phyloP scores from a whole-genome alignment of 1,140 invertebrate genomes.

The Cylas formicarius region DNA sequence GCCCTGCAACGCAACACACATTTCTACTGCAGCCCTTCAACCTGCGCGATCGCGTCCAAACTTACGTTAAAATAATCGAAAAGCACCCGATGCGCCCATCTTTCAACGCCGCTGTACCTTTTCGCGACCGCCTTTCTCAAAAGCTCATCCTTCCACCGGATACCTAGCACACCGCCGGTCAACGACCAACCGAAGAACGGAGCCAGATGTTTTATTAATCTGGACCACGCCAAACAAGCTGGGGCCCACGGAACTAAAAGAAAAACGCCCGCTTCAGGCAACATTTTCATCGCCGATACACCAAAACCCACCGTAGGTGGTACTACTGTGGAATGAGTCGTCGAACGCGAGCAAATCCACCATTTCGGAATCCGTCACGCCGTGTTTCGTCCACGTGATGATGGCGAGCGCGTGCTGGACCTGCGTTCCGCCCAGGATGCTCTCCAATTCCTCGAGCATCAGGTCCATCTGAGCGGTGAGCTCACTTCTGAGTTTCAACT shows the following conservation, averaged over 20 bases:
- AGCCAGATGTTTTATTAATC: conserved; percentile 54
- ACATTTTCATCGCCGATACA: not conserved
- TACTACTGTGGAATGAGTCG: conserved; percentile 58
- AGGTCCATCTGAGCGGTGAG: conserved; percentile 52
- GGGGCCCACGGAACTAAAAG: conserved; percentile 54
- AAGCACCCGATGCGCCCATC: conserved; percentile 47
- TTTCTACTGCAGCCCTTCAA: too few species aligned
- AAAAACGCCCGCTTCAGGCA: not conserved
- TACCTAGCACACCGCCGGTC: conserved; percentile 51
- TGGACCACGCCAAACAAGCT: conserved; percentile 60
- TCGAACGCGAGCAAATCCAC: conserved; percentile 65
- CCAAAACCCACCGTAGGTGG: conserved; percentile 50
- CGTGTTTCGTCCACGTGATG: conserved; percentile 59
- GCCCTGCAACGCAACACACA: too few species aligned
- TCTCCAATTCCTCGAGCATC: conserved; percentile 59
- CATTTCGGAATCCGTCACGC: conserved; percentile 67
- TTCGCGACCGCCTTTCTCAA: conserved; percentile 33
- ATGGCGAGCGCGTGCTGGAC: conserved; percentile 55
- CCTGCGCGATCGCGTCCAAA: too few species aligned
- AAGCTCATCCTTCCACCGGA: conserved; percentile 56
- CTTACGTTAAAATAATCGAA: conserved; percentile 50
- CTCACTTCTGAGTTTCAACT: conserved; percentile 46
- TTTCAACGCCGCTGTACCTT: conserved; percentile 39
- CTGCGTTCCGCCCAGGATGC: conserved; percentile 54
- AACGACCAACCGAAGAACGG: conserved; percentile 58